A percentile compares a stretch with the other conserved stretches of the same genome.
Evolutionary conservation across 2,797 vertebrate species (phyloP).

Genomic region (Todus mexicanus): DNA sequence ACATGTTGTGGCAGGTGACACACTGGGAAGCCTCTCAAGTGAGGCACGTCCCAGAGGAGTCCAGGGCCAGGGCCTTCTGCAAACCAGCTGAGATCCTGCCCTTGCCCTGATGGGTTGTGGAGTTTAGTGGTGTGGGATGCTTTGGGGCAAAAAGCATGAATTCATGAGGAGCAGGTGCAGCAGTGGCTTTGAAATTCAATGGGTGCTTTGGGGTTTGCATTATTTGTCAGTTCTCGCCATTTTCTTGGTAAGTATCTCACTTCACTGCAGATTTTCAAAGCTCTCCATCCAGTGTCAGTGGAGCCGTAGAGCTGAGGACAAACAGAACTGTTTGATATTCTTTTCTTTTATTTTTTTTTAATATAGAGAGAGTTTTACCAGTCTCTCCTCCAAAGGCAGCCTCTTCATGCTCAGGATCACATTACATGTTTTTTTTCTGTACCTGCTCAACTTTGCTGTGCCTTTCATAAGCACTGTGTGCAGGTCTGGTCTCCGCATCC

Average conservation of each 20-base stretch:
- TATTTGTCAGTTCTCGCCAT: neutral
- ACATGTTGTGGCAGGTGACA: neutral
- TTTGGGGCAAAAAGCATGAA: neutral
- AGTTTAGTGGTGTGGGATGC: neutral
- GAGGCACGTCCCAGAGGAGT: fast-evolving
- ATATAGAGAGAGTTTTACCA: too few relatives aligned
- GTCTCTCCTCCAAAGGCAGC: neutral
- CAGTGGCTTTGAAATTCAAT: neutral
- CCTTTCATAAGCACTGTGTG: neutral
- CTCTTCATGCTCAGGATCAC: neutral
- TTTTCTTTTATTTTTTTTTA: too few relatives aligned
- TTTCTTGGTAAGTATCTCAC: neutral
- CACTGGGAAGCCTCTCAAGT: neutral
- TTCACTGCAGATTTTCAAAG: neutral
- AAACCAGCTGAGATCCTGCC: neutral
- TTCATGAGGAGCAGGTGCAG: neutral
- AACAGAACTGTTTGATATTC: neutral
- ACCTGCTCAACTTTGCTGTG: neutral
- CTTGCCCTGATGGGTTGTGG: neutral
- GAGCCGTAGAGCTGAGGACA: neutral
- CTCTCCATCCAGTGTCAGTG: neutral
- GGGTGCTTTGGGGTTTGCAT: neutral
- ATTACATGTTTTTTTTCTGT: neutral
- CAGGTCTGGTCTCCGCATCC: neutral
- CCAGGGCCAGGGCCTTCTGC: neutral